phyloP scores from a whole-genome alignment of 2,888 invertebrate species.

The Metacarcinus magister region DNA sequence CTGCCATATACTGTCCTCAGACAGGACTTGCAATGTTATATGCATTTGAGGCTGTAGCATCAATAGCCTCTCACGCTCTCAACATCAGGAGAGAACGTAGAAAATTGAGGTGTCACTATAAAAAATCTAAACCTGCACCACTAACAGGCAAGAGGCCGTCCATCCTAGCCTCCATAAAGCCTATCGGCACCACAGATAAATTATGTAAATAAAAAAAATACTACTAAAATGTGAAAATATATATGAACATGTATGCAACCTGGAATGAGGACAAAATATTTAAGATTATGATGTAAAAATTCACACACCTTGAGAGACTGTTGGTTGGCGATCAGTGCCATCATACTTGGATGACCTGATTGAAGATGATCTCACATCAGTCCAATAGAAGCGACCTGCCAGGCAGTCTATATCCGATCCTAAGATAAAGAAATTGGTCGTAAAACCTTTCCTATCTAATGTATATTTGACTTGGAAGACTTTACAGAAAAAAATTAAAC shows the following conservation, averaged over 20 bases:
- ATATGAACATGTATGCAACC: neutral
- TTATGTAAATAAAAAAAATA: neutral
- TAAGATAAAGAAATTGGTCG: conserved; percentile 76
- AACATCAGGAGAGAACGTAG: too few species aligned
- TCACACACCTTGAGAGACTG: conserved; percentile 87
- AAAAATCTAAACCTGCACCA: too few species aligned
- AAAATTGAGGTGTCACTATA: too few species aligned
- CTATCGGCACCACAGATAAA: too few species aligned
- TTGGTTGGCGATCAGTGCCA: conserved; percentile 89
- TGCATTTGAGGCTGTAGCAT: too few species aligned
- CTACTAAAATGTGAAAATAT: neutral
- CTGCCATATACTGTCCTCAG: too few species aligned
- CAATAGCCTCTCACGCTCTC: too few species aligned
- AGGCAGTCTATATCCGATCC: conserved; percentile 95
- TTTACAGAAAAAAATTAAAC: neutral
- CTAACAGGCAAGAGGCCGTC: too few species aligned
- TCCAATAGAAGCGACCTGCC: conserved; percentile 94
- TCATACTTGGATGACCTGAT: conserved; percentile 91
- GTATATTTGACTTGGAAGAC: neutral
- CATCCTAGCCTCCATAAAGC: too few species aligned
- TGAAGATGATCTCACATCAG: conserved; percentile 92
- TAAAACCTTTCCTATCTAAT: neutral
- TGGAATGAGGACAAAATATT: neutral
- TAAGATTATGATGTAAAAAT: neutral
- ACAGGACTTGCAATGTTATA: too few species aligned